Evolutionary conservation across 2,797 vertebrate species (phyloP).

Genomic region (Carcharodon carcharias): DNA sequence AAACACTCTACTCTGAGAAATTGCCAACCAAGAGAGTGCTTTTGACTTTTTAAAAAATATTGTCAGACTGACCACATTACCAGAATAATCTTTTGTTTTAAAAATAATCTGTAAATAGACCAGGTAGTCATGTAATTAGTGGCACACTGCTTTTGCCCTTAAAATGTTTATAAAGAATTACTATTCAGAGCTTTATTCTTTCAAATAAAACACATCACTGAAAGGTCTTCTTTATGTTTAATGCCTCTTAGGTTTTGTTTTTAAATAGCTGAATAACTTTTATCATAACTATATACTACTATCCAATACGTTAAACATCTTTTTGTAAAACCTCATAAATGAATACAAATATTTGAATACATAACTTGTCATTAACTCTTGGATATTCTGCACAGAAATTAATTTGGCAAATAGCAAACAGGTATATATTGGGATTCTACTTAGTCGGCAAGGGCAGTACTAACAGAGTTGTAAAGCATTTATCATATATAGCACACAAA

Average conservation of each 20-base stretch:
- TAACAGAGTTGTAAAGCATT: neutral
- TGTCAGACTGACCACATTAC: neutral
- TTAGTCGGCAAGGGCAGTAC: neutral
- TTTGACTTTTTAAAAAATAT: neutral
- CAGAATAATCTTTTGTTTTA: neutral
- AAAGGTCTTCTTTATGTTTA: neutral
- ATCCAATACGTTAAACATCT: neutral
- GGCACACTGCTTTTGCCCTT: neutral
- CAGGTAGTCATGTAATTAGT: neutral
- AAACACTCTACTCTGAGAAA: neutral
- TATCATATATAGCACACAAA: neutral
- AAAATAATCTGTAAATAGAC: neutral
- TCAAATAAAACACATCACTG: conserved; percentile 18
- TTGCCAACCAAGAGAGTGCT: neutral
- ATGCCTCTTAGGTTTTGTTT: neutral
- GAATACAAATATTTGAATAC: conserved; percentile 4
- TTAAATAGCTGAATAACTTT: neutral
- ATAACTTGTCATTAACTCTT: conserved; percentile 1
- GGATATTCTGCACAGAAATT: neutral
- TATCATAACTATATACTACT: neutral
- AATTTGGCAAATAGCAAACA: neutral
- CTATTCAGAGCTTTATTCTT: neutral
- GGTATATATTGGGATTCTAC: neutral
- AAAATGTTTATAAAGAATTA: neutral
- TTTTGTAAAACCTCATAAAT: neutral